phyloP scores from a whole-genome alignment of 2,113 vertebrate genomes.

The Bathybates hornii region DNA sequence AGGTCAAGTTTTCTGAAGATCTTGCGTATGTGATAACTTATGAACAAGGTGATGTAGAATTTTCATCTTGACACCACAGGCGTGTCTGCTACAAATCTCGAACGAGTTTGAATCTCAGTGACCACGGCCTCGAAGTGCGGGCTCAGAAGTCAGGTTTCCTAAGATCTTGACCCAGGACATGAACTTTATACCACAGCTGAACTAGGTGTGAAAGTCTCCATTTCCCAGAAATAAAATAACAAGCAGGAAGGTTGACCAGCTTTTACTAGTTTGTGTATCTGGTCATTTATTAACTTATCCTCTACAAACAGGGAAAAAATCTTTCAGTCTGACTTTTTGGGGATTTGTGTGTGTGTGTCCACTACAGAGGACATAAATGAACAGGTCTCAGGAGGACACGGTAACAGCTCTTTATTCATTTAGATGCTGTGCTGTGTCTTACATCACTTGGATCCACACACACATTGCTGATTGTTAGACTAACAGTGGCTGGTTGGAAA shows the following conservation, averaged over 20 bases:
- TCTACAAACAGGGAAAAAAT: neutral
- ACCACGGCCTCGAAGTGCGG: neutral
- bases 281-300: neutral
- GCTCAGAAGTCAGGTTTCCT: neutral
- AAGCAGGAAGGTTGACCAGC: neutral
- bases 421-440: neutral
- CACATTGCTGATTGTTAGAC: neutral
- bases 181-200: neutral
- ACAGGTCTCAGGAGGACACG: neutral
- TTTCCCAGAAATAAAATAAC: neutral
- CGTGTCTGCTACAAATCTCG: neutral
- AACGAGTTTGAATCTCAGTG: neutral
- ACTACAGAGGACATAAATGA: neutral
- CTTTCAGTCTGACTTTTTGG: neutral
- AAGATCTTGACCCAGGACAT: neutral
- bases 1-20: neutral
- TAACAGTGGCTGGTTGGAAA: neutral
- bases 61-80: neutral
- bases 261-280: neutral
- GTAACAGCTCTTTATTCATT: neutral
- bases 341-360: neutral
- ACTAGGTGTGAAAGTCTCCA: neutral
- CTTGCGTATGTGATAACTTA: fast-evolving
- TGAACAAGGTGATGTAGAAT: neutral
- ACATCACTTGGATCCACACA: neutral